Evolutionary conservation across 1,140 invertebrate species (phyloP).

Genomic region (Sarcophaga bullata): DNA sequence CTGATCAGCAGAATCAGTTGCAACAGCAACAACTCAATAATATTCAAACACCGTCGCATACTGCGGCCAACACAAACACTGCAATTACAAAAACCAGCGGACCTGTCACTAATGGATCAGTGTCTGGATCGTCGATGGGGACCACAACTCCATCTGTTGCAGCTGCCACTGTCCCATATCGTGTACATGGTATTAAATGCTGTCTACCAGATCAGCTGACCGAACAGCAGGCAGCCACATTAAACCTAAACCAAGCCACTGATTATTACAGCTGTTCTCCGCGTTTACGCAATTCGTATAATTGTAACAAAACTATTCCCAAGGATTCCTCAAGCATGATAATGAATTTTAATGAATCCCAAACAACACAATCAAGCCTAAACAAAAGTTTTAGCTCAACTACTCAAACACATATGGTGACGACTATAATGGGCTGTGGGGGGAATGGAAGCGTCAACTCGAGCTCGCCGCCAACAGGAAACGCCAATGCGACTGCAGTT

Average conservation of each 20-base stretch:
- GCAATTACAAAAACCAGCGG: not conserved
- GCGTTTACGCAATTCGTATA: not conserved
- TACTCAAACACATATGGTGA: constrained; percentile 22
- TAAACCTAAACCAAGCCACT: not conserved
- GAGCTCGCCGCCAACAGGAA: not conserved
- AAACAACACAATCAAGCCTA: not conserved
- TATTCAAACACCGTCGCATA: constrained; percentile 1
- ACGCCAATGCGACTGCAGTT: not conserved
- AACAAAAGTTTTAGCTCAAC: constrained; percentile 6
- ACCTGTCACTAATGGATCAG: not conserved
- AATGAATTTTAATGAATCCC: not conserved
- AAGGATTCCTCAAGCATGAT: constrained; percentile 16
- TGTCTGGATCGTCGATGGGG: not conserved
- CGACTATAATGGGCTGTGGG: constrained; percentile 22
- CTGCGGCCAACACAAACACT: not conserved
- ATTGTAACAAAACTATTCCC: not conserved
- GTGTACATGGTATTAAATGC: not conserved
- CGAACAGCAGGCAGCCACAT: not conserved
- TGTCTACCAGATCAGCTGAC: constrained; percentile 12
- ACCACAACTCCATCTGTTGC: not conserved
- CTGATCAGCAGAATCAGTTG: not conserved
- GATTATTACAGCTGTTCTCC: constrained; percentile 22
- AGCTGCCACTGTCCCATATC: constrained; percentile 28
- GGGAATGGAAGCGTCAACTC: not conserved
- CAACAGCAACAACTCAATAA: not conserved